Percentiles rank a stretch among this genome's conserved stretches.
These are phyloP conservation scores for Xiphophorus maculatus DNA, from an alignment of 2,113 vertebrate genomes.

Conservation along the genomic window DNA sequence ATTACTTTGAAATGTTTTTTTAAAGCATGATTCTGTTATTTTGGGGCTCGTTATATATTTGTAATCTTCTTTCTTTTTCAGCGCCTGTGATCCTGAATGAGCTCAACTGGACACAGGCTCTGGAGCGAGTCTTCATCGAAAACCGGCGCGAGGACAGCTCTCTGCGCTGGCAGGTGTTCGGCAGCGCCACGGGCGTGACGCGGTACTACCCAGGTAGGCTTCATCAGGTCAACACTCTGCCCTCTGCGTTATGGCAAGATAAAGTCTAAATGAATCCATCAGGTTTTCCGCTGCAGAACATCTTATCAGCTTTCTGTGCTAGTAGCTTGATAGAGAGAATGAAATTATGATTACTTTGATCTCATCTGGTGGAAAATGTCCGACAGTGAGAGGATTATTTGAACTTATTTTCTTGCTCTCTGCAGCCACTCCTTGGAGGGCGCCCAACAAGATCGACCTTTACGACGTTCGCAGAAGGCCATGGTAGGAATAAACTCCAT, in stretches of 20 bases:
- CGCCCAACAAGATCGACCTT: slow-evolving; percentile 97
- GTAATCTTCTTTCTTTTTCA: slow-evolving; percentile 44
- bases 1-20: background rate
- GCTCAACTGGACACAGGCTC: slow-evolving; percentile 94
- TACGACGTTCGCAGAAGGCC: slow-evolving; percentile 96
- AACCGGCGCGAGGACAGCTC: slow-evolving; percentile 93
- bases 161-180: slow-evolving; percentile 96
- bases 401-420: slow-evolving; percentile 48
- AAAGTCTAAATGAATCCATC: slow-evolving; percentile 72
- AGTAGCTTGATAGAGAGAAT: slow-evolving; percentile 60
- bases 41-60: background rate
- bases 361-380: slow-evolving; percentile 67
- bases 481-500: slow-evolving; percentile 79
- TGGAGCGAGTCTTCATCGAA: slow-evolving; percentile 94
- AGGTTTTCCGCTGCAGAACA: slow-evolving; percentile 49
- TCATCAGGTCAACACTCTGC: slow-evolving; percentile 34
- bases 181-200: slow-evolving; percentile 96
- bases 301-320: slow-evolving; percentile 72
- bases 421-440: slow-evolving; percentile 93
- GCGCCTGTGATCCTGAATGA: slow-evolving; percentile 96
- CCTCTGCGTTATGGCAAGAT: slow-evolving; percentile 56
- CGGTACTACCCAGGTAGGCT: slow-evolving; percentile 93
- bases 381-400: slow-evolving; percentile 24
- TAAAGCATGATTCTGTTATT: background rate
- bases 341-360: slow-evolving; percentile 74